Base-by-base conservation (phyloP, 2,888 invertebrate species). In the Alloplasta piceator region DNA sequence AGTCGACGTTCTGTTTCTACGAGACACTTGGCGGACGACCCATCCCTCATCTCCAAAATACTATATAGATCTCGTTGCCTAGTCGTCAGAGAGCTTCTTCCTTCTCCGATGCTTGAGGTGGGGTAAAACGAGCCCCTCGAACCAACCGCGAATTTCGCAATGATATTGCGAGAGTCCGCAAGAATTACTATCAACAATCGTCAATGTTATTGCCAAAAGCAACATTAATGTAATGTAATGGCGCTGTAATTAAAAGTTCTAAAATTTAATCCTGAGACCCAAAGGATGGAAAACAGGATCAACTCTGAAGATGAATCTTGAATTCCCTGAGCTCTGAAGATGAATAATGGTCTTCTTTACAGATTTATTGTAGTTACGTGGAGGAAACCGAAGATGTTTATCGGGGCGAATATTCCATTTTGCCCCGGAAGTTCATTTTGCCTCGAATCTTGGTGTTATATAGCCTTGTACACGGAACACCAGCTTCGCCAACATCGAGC, bases 11-110 rank as follows among this genome's bases (percentile, higher is more conserved):
- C 81, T 68, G 78, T 90, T 89, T 90, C 88, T 89, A 84, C 60
- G 74, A 89, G 91, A 91, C 91, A 91, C 92, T 92, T 91, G 91
- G 90, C 89, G 60, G 89, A 90, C 88, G 87, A 89, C 90, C 91
- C 90, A 91, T 91, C 90, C 91, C 91, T 91, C 91, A 91, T 89
- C 86, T 75, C 86, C 88, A 26, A 26, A 26, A 26, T 26, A 26
- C 26, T 26, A 26, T 56, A 64, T 46, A 48, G 64, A 73, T 73
- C 67, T 46, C 73, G 56, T 64, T n/a, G 78, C 68, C 71, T 41
- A 60, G 74, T 56, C 48, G 63, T 70, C 72, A 76, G 38, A 64
- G 46, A 73, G 68, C 73, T 56, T 26, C 68, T 74, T 38, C 50
- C 79, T 61, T 41, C 52, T 58, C 39, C 61, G 16, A 6, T 26